These are phyloP conservation scores for Enteromius unitaeniatus DNA, from an alignment of 2,797 vertebrate genomes.

Conservation along the genomic window DNA sequence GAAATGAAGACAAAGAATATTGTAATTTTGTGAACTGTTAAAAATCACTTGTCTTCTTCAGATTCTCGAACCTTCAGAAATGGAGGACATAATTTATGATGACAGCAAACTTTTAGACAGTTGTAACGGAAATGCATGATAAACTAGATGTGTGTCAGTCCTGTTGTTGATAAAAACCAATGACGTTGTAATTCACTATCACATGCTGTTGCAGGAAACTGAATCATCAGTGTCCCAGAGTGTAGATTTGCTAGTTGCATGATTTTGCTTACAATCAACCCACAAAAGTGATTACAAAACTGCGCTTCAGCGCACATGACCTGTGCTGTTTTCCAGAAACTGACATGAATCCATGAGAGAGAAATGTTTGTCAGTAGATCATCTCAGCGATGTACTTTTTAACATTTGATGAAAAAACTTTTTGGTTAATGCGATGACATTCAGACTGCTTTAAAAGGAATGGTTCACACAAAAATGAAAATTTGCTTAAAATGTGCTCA, in stretches of 20 bases:
- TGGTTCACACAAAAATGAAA: not conserved
- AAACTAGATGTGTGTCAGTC: not conserved
- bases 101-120: not conserved
- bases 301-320: not conserved
- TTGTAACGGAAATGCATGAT: not conserved
- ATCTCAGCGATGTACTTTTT: not conserved
- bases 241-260: not conserved
- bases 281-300: not conserved
- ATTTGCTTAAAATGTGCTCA: not conserved
- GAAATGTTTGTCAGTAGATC: not conserved
- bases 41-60: not conserved
- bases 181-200: not conserved
- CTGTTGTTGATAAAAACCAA: not conserved
- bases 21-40: not conserved
- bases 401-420: not conserved
- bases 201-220: not conserved
- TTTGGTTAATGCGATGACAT: not conserved
- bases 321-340: not conserved
- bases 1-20: not conserved
- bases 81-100: not conserved
- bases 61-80: not conserved
- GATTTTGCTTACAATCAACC: not conserved
- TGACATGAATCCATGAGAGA: not conserved
- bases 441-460: not conserved
- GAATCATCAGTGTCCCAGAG: conserved; percentile 4